A percentile compares a stretch with the other conserved stretches of the same genome.
Conservation (phyloP, 2,113 vertebrate genomes). For the Sapajus apella region DNA sequence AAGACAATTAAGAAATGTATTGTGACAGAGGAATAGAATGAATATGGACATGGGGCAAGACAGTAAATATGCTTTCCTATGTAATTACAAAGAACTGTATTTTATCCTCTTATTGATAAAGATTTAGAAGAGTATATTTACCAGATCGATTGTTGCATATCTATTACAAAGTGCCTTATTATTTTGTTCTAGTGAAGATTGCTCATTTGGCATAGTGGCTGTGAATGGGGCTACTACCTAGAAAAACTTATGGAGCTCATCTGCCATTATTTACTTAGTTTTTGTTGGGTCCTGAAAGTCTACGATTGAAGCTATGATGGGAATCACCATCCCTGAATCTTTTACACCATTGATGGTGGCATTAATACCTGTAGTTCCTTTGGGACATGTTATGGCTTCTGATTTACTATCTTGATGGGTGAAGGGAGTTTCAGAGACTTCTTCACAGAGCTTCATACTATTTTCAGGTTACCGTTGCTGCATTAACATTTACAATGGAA, state of each 20-base stretch:
- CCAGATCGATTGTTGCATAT: not conserved
- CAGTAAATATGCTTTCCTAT: not conserved
- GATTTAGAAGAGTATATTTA: not conserved
- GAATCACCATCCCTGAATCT: not conserved
- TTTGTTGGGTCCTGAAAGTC: not conserved
- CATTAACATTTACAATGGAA: not conserved
- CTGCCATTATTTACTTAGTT: not conserved
- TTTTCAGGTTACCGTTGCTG: not conserved
- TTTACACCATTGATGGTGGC: not conserved
- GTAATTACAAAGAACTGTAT: not conserved
- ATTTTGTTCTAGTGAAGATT: not conserved
- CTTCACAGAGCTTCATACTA: not conserved
- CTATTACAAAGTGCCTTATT: not conserved
- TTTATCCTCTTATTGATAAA: not conserved
- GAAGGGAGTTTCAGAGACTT: not conserved
- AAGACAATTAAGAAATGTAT: not conserved
- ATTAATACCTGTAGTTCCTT: not conserved
- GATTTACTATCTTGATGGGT: not conserved
- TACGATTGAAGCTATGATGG: not conserved
- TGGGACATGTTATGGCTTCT: not conserved
- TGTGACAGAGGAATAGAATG: not conserved
- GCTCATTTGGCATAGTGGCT: not conserved
- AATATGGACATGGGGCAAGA: not conserved
- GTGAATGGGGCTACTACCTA: not conserved
- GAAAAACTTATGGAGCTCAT: not conserved